phyloP scores from a whole-genome alignment of 2,888 invertebrate genomes.

The Geophilus truncorum region DNA sequence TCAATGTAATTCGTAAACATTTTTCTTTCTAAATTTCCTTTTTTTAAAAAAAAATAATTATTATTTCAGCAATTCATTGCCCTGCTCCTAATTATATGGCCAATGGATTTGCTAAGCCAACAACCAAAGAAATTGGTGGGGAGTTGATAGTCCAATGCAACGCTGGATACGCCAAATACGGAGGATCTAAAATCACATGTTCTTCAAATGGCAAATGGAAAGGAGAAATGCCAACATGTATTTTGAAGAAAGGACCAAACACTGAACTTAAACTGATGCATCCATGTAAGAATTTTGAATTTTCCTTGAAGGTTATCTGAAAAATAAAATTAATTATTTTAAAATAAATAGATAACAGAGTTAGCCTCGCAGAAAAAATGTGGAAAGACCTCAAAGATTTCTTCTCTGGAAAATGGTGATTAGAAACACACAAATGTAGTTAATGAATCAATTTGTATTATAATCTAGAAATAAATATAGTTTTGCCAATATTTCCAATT shows the following conservation, averaged over 20 bases:
- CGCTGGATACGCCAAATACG: background rate
- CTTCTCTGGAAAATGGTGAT: background rate
- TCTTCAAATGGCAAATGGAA: background rate
- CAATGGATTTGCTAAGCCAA: background rate
- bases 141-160: background rate
- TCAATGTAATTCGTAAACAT: too few relatives aligned
- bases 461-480: too few relatives aligned
- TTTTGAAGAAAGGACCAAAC: background rate
- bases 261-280: too few relatives aligned
- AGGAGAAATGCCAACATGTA: background rate
- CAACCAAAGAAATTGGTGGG: background rate
- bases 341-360: too few relatives aligned
- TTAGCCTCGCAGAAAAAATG: background rate
- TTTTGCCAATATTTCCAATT: too few relatives aligned
- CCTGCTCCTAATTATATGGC: background rate
- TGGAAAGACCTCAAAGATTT: background rate
- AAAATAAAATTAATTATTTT: too few relatives aligned
- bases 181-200: background rate
- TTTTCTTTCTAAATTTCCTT: too few relatives aligned
- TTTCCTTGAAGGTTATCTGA: too few relatives aligned
- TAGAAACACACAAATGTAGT: background rate
- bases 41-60: too few relatives aligned
- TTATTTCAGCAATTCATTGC: background rate
- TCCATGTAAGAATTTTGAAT: too few relatives aligned
- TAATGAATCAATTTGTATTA: too few relatives aligned